Evolutionary conservation across 2,888 invertebrate genomes (phyloP), one percentile per base, ranked within the genome.

Genomic region (Acleris literana): DNA sequence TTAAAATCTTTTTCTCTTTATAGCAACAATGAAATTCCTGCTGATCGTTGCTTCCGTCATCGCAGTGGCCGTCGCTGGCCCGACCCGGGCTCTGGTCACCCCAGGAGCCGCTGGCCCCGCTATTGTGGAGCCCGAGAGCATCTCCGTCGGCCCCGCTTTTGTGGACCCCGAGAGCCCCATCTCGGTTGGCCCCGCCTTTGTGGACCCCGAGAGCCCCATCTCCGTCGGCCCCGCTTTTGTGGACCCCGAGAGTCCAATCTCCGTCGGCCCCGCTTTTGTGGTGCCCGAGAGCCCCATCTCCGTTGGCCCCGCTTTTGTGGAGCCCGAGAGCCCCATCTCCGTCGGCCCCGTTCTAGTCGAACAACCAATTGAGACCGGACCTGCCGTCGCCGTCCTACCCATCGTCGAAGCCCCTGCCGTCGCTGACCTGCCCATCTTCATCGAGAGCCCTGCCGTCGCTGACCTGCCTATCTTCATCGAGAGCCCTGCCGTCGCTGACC

Each of bases 51-150:
- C 81, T 59, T 72, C 78, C 58, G 64, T 76, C 62, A 70, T 82
- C 70, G 76, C 78, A 43, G 69, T 82, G 73, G 80, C 79, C 53
- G 68, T 77, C 5, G 82, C 80, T 49, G 72, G 75, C 72, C 82
- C 82, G 46, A 51, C 75, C 75, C 53, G 76, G 9, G 68, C 73
- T 39, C 62, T 76, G 9, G 67, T 76, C 25, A 58, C 66, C 29
- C 72, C 72, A 17, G 77, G 72, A 5, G 16, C 13, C 22, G 67
- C 70, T 11, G 77, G 73, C 44, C 69, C 73, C 17, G 75, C 74
- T 1, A 57, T 57, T 67, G 58, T 44, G 59, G 58, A 54, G 6
- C 64, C 67, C 29, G 29, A 29, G 5, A 46, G 33, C 56, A 59
- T 64, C 63, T 44, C 63, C 49, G 62, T 62, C 5, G 56, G 57